These are phyloP conservation scores for Trisateles emortualis DNA, from an alignment of 2,888 invertebrate genomes.

Conservation along the genomic window DNA sequence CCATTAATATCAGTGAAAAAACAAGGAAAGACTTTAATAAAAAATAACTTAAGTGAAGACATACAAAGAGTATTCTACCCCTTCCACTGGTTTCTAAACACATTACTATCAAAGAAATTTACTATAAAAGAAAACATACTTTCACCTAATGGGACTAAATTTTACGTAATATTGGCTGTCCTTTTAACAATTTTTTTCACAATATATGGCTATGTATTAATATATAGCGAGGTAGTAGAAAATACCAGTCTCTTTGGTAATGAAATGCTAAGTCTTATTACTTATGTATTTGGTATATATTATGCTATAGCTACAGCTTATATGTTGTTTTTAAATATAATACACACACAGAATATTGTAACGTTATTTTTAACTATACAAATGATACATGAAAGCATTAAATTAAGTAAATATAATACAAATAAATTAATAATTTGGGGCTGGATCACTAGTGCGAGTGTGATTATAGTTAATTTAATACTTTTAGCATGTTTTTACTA, in stretches of 20 bases:
- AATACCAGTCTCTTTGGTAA: background rate
- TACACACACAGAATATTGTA: background rate
- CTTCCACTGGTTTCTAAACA: background rate
- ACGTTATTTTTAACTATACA: background rate
- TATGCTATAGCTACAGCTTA: background rate
- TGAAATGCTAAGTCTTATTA: background rate
- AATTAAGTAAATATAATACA: background rate
- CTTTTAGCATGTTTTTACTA: background rate
- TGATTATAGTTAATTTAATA: background rate
- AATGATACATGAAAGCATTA: background rate
- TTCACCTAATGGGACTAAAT: background rate
- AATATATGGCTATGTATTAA: background rate
- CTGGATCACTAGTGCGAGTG: background rate
- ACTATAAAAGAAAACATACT: background rate
- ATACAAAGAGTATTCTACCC: constrained; percentile 9
- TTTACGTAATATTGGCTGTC: background rate
- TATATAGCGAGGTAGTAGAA: background rate
- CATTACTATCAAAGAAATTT: background rate
- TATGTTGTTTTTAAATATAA: background rate
- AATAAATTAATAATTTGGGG: background rate
- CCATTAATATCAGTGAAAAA: background rate
- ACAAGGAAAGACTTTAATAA: background rate
- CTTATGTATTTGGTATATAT: background rate
- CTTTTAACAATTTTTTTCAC: background rate
- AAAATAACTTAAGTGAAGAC: background rate